Conservation (phyloP, 2,888 invertebrate species). For the Chrysolina haemoptera region DNA sequence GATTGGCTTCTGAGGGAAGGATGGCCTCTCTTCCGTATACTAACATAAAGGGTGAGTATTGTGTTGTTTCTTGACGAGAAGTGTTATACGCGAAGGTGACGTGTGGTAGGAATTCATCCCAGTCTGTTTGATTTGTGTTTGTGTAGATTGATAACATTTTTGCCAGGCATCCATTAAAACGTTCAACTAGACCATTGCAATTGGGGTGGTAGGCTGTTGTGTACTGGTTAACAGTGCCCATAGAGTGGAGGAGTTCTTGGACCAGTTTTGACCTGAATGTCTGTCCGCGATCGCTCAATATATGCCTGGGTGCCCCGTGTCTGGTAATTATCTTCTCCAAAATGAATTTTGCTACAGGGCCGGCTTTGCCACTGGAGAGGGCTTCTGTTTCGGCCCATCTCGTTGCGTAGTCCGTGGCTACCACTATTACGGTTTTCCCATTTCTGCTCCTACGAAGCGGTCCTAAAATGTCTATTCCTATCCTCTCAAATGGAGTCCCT, state of each 20-base stretch:
- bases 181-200: too few relatives aligned
- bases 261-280: too few relatives aligned
- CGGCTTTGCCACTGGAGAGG: slow-evolving; percentile 48
- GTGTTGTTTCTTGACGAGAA: too few relatives aligned
- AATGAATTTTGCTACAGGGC: slow-evolving; percentile 47
- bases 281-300: not conserved
- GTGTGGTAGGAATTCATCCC: slow-evolving; percentile 27
- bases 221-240: too few relatives aligned
- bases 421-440: slow-evolving; percentile 52
- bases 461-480: slow-evolving; percentile 46
- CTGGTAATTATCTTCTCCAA: slow-evolving; percentile 44
- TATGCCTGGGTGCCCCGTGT: slow-evolving; percentile 41
- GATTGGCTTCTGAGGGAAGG: too few relatives aligned
- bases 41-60: too few relatives aligned
- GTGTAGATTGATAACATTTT: not conserved
- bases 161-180: too few relatives aligned
- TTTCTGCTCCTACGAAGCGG: slow-evolving; percentile 45
- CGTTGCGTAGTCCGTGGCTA: slow-evolving; percentile 55
- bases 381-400: slow-evolving; percentile 50
- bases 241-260: too few relatives aligned
- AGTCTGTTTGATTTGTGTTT: not conserved
- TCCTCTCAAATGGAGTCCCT: slow-evolving; percentile 33
- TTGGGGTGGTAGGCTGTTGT: not conserved
- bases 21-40: too few relatives aligned
- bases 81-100: slow-evolving; percentile 55